phyloP scores from a whole-genome alignment of 1,140 invertebrate species.

The Bombus huntii region DNA sequence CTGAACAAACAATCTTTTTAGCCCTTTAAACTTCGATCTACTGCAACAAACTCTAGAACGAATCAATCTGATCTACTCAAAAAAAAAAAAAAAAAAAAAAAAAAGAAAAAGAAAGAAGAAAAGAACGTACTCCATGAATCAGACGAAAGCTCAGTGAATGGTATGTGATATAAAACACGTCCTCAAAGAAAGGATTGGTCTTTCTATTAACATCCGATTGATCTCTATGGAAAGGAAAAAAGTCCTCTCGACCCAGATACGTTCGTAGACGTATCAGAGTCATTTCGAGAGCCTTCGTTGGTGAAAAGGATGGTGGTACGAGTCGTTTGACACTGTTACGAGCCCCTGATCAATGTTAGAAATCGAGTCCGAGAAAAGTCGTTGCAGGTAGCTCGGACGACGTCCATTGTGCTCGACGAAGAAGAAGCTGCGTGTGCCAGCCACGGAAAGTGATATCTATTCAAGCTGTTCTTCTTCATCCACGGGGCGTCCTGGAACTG shows the following conservation, averaged over 20 bases:
- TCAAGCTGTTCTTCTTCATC: constrained; percentile 62
- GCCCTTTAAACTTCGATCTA: no score
- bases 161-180: neutral
- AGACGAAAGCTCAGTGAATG: neutral
- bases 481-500: constrained; percentile 63
- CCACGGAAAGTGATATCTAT: constrained; percentile 64
- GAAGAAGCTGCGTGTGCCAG: constrained; percentile 65
- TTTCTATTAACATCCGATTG: constrained; percentile 10
- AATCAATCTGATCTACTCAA: no score
- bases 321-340: neutral
- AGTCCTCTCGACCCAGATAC: neutral
- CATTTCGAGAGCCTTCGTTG: neutral
- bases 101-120: neutral
- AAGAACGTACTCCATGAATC: neutral
- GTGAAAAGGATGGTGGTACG: neutral
- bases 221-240: neutral
- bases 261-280: neutral
- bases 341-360: constrained; percentile 45
- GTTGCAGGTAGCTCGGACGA: constrained; percentile 54
- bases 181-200: neutral
- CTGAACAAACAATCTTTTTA: no score
- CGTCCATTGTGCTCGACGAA: constrained; percentile 55
- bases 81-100: no score
- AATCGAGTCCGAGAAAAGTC: constrained; percentile 64
- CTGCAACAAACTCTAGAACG: no score